These are phyloP conservation scores for Coleophora flavipennella DNA, from an alignment of 2,888 invertebrate genomes.

Conservation along the genomic window DNA sequence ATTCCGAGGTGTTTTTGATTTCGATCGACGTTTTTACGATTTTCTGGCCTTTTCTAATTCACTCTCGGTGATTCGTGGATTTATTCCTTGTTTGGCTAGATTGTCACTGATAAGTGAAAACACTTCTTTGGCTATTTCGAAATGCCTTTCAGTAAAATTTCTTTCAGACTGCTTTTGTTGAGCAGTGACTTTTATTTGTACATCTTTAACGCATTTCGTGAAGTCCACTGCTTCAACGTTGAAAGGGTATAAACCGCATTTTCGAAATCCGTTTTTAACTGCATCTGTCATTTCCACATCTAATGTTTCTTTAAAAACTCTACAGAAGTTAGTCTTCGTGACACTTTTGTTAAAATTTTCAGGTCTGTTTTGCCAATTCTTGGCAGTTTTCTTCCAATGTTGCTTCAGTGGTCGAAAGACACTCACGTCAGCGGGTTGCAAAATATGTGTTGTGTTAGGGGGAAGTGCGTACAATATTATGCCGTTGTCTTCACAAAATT, in stretches of 20 bases:
- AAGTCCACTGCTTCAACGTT: conserved; percentile 4
- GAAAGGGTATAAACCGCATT: conserved; percentile 3
- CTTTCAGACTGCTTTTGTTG: background rate
- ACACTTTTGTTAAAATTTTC: background rate
- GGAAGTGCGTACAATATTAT: too few relatives aligned
- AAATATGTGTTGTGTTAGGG: conserved; percentile 10
- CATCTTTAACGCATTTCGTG: conserved; percentile 2
- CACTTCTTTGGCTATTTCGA: background rate
- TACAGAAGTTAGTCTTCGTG: conserved; percentile 3
- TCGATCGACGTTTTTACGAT: background rate
- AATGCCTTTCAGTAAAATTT: background rate
- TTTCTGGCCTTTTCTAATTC: background rate
- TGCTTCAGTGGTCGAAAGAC: conserved; percentile 10
- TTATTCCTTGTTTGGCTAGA: background rate
- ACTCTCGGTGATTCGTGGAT: background rate
- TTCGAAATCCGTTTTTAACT: conserved; percentile 6
- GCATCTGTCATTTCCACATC: background rate
- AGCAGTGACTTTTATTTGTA: background rate
- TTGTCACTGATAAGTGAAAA: background rate
- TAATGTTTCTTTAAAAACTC: conserved; percentile 5
- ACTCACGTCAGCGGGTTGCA: conserved; percentile 9
- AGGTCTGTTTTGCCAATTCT: background rate
- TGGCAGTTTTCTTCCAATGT: conserved; percentile 4
- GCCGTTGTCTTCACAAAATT: too few relatives aligned
- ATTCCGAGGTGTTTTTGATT: too few relatives aligned